Evolutionary conservation across 2,888 invertebrate genomes (phyloP).

Genomic region (Orthonevra nobilis): DNA sequence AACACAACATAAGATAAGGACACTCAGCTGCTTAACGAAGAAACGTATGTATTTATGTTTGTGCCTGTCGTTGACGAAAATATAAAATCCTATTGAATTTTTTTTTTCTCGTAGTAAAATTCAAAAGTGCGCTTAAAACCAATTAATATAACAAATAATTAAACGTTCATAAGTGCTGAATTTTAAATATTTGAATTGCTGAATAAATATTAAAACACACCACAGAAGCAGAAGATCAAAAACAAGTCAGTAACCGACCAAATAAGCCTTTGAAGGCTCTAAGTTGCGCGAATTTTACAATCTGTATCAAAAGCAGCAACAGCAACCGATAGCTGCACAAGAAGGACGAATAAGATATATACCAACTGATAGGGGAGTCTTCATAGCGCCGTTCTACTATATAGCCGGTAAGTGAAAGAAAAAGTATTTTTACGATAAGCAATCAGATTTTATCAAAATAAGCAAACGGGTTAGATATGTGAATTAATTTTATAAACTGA

Average conservation of each 20-base stretch:
- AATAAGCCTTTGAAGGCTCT: slow-evolving; percentile 15
- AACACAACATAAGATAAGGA: no score
- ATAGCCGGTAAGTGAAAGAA: slow-evolving; percentile 51
- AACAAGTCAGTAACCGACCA: neutral
- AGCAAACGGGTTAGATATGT: neutral
- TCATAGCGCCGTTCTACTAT: slow-evolving; percentile 64
- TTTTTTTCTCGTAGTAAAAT: no score
- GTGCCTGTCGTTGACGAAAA: no score
- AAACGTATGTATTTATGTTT: no score
- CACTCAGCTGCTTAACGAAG: no score
- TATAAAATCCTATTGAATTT: no score
- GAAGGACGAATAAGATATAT: slow-evolving; percentile 59
- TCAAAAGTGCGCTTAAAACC: no score
- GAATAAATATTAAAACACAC: slow-evolving; percentile 6
- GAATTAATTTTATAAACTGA: no score
- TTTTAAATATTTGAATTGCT: no score
- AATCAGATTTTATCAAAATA: neutral
- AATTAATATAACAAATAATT: no score
- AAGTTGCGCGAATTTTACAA: slow-evolving; percentile 61
- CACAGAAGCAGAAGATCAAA: slow-evolving; percentile 1
- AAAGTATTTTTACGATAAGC: neutral
- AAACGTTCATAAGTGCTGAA: no score
- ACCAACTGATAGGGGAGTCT: slow-evolving; percentile 65
- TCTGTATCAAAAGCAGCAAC: slow-evolving; percentile 69
- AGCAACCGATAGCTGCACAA: slow-evolving; percentile 54